Percentiles rank a stretch among this genome's conserved stretches.
Conservation (phyloP, 2,797 vertebrate species). For the Scleropages formosus region DNA sequence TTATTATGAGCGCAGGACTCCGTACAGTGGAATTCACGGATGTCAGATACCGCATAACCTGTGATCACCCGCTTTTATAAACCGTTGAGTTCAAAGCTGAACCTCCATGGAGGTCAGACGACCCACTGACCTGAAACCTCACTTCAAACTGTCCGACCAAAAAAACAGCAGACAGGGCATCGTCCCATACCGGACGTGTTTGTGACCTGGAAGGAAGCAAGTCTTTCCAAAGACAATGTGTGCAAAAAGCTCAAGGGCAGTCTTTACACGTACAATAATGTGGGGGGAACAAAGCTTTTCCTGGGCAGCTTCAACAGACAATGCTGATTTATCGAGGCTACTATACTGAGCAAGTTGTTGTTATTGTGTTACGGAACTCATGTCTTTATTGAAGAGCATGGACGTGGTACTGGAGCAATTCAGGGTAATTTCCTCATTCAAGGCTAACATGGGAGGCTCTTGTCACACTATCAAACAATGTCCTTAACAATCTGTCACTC, state of each 20-base stretch:
- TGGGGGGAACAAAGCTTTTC: background rate
- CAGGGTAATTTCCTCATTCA: too few relatives aligned
- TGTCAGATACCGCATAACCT: background rate
- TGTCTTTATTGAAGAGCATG: too few relatives aligned
- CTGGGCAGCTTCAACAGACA: background rate
- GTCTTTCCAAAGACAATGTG: background rate
- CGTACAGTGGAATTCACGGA: background rate
- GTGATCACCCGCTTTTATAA: background rate
- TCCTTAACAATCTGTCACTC: too few relatives aligned
- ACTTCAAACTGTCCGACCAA: background rate
- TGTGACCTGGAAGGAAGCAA: constrained; percentile 21
- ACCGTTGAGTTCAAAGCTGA: background rate
- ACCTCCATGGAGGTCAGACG: background rate
- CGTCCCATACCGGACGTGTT: constrained; percentile 9
- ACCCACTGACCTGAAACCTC: background rate
- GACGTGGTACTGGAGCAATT: too few relatives aligned
- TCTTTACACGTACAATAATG: too few relatives aligned
- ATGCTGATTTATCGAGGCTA: too few relatives aligned
- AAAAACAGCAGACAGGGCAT: background rate
- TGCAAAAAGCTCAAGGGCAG: too few relatives aligned
- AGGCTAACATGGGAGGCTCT: too few relatives aligned
- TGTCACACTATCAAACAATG: background rate
- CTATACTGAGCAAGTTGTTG: too few relatives aligned
- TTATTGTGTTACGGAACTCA: too few relatives aligned
- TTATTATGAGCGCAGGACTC: background rate